These are phyloP conservation scores for Lota lota DNA, from an alignment of 2,113 vertebrate genomes.

Conservation along the genomic window DNA sequence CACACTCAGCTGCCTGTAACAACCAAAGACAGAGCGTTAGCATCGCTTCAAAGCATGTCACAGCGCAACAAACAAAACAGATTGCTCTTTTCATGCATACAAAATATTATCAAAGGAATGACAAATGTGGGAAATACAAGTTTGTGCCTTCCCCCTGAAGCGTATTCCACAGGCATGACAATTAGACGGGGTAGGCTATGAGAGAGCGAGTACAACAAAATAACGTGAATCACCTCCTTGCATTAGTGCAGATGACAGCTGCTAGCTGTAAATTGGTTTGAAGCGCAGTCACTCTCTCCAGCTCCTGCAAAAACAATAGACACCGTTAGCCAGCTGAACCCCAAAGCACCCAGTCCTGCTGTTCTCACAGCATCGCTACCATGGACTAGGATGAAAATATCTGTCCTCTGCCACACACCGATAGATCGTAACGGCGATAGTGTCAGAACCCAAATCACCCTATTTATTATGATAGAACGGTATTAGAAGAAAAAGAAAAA, in stretches of 20 bases:
- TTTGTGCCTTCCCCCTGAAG: background rate
- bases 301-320: slow-evolving; percentile 75
- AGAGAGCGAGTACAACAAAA: background rate
- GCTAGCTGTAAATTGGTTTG: slow-evolving; percentile 91
- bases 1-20: slow-evolving; percentile 82
- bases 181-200: background rate
- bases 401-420: too few relatives aligned
- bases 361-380: too few relatives aligned
- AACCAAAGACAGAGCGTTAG: background rate
- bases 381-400: too few relatives aligned
- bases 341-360: too few relatives aligned
- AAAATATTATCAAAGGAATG: background rate
- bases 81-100: background rate
- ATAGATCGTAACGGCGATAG: too few relatives aligned
- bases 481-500: too few relatives aligned
- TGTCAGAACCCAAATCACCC: too few relatives aligned
- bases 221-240: slow-evolving; percentile 81
- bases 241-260: slow-evolving; percentile 94
- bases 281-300: slow-evolving; percentile 92
- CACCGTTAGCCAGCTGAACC: background rate
- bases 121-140: background rate
- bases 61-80: background rate
- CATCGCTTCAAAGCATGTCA: too few relatives aligned
- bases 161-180: background rate
- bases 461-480: too few relatives aligned